Conservation (phyloP, 2,113 vertebrate species). For the Pygoscelis antarcticus region DNA sequence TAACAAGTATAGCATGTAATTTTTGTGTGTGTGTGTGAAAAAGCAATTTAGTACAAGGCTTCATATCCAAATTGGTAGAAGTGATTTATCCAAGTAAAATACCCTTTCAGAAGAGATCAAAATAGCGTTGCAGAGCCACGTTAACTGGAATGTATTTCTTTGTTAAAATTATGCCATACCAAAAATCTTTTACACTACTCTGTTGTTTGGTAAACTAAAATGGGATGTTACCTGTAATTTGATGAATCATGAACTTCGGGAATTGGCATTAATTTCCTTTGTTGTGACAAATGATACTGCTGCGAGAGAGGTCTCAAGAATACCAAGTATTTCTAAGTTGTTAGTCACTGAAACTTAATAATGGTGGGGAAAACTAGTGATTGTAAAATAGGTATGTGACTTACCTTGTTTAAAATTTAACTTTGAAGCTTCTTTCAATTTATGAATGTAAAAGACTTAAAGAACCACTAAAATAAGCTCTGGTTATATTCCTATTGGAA, state of each 20-base stretch:
- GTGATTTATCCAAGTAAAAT: neutral
- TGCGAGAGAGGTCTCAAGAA: neutral
- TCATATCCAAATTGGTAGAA: neutral
- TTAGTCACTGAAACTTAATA: neutral
- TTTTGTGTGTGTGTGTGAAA: neutral
- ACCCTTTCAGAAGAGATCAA: neutral
- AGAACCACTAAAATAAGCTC: neutral
- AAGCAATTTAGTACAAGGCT: neutral
- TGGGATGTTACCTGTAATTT: neutral
- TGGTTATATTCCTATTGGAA: neutral
- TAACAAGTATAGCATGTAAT: neutral
- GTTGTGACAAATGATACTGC: neutral
- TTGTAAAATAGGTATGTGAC: neutral
- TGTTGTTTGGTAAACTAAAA: neutral
- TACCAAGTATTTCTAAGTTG: neutral
- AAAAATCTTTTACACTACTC: neutral
- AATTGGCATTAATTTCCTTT: neutral
- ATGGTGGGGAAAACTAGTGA: neutral
- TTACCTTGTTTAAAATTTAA: neutral
- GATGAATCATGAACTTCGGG: neutral
- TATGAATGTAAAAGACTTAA: neutral
- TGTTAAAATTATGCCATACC: neutral
- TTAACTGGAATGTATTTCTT: neutral
- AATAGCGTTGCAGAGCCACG: neutral
- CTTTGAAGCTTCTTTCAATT: neutral